phyloP scores from a whole-genome alignment of 2,888 invertebrate genomes.

The Ferrisia virgata region DNA sequence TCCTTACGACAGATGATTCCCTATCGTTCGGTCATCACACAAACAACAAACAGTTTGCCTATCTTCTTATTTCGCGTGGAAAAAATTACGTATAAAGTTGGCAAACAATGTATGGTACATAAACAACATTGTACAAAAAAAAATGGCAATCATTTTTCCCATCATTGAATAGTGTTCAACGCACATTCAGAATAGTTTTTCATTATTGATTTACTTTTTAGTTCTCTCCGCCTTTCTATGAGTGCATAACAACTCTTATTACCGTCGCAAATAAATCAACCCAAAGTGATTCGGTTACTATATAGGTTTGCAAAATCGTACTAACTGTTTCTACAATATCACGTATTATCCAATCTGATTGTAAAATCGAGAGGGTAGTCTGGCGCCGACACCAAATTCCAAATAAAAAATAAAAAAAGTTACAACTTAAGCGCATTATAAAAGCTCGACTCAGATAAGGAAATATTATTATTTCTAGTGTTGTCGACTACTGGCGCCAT shows the following conservation, averaged over 20 bases:
- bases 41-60: background rate
- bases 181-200: constrained; percentile 10
- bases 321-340: constrained; percentile 37
- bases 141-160: background rate
- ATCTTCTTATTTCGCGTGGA: background rate
- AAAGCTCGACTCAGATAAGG: constrained; percentile 45
- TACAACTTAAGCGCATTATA: constrained; percentile 45
- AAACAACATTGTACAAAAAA: background rate
- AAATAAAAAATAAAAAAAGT: constrained; percentile 40
- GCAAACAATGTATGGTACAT: background rate
- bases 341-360: constrained; percentile 18
- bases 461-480: constrained; percentile 44
- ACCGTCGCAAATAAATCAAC: constrained; percentile 37
- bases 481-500: constrained; percentile 45
- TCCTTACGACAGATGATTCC: too few relatives aligned
- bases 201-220: constrained; percentile 19
- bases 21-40: background rate
- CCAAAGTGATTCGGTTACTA: constrained; percentile 4
- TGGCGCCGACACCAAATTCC: constrained; percentile 38
- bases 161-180: background rate
- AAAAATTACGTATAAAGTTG: background rate
- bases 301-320: constrained; percentile 28
- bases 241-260: constrained; percentile 34
- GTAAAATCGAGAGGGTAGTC: constrained; percentile 32
- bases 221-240: background rate